Evolutionary conservation across 2,113 vertebrate species (phyloP), one percentile per base, ranked within the genome.

Genomic region (Panthera leo): DNA sequence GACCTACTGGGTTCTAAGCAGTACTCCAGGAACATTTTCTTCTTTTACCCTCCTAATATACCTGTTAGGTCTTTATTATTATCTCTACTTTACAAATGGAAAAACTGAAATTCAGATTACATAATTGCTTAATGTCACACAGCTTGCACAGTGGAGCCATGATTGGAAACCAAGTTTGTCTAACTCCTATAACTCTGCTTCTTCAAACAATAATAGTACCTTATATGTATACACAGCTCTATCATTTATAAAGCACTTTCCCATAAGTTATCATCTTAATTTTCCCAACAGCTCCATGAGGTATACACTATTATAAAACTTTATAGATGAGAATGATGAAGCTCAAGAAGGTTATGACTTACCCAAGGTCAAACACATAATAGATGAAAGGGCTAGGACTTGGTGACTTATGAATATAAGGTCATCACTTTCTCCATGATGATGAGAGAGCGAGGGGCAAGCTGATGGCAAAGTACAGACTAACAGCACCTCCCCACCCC

Each of bases 81-180:
- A 55, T 94, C 10, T 82, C 88, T 65, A 29, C 65, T 94, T 97
- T 80, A 87, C 31, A 91, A 97, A 94, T 65, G 34, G 85, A 82
- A 71, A 97, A 61, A 67, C 5, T 70, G 63, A 92, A 94, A 73
- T 94, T 94, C 31, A 16, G n/a, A 55, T 94, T 27, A 27, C 58
- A 19, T 76, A 88, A 93, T 58, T 61, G 12, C 19, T 95, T 94
- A 68, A 86, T 68, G 61, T 95, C 63, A 95, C 42, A 51, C 15
- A 71, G 48, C 1, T 86, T 9, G 42, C 31, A 91, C 65, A 45
- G 36, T 67, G 55, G 82, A 84, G 18, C 19, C 55, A 88, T 39
- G 45, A 83, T n/a, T 87, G 10, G 45, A 89, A 61, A 13, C 18
- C 65, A 89, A 68, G n/a, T 89, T 94, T 86, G 71, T 67, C 23